Percentiles rank a stretch among this genome's conserved stretches.
phyloP scores from a whole-genome alignment of 2,888 invertebrate genomes.

The Drosophila ezoana region DNA sequence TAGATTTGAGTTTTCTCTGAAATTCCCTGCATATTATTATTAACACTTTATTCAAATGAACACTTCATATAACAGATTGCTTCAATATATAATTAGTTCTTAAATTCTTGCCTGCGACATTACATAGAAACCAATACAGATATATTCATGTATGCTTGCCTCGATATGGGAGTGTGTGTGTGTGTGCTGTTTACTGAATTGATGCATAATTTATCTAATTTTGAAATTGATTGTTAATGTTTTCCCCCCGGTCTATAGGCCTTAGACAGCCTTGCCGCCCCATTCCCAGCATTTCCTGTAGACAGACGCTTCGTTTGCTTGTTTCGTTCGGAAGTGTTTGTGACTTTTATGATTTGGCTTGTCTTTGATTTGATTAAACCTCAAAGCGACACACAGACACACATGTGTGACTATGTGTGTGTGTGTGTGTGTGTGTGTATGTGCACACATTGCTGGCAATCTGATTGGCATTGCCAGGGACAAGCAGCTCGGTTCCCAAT shows the following conservation, averaged over 20 bases:
- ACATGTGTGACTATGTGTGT: background rate
- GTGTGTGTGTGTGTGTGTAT: constrained; percentile 1
- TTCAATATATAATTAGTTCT: too few species aligned
- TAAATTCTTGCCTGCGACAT: too few species aligned
- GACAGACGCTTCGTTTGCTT: constrained; percentile 37
- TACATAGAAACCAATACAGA: too few species aligned
- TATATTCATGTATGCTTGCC: too few species aligned
- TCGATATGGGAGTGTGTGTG: background rate
- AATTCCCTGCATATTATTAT: background rate
- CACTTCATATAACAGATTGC: too few species aligned
- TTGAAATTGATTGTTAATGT: constrained; percentile 26
- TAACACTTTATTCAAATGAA: background rate
- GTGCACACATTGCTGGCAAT: constrained; percentile 2
- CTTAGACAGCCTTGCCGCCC: background rate
- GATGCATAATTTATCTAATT: constrained; percentile 52
- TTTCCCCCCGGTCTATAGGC: background rate
- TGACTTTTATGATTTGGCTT: constrained; percentile 59
- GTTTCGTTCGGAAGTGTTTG: constrained; percentile 57
- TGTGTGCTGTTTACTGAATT: constrained; percentile 24
- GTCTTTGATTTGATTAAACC: constrained; percentile 67
- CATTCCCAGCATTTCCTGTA: constrained; percentile 30
- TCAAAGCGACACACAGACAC: constrained; percentile 21
- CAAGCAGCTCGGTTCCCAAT: constrained; percentile 43
- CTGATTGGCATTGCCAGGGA: constrained; percentile 45
- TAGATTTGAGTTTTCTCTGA: constrained; percentile 3